These are phyloP conservation scores for Neoniphon sammara DNA, from an alignment of 2,797 vertebrate genomes.

Conservation along the genomic window DNA sequence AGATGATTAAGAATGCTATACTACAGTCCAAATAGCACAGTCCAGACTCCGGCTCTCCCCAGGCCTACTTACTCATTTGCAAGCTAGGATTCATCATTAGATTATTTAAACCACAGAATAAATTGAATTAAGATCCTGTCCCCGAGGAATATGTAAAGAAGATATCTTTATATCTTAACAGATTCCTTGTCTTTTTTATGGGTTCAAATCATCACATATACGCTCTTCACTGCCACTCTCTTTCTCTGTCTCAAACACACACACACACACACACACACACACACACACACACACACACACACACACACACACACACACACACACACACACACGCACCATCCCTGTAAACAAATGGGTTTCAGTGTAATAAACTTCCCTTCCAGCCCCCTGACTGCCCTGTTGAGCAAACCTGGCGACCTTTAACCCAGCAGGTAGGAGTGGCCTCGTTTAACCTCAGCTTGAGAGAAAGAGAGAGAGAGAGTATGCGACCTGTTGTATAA, in stretches of 20 bases:
- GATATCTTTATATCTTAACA: conserved; percentile 38
- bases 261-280: background rate
- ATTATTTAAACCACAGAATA: conserved; percentile 57
- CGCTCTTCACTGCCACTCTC: background rate
- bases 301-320: background rate
- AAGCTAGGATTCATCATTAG: conserved; percentile 45
- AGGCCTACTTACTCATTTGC: conserved; percentile 22
- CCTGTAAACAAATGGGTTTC: too few species aligned
- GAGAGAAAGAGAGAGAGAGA: too few species aligned
- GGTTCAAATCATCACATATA: conserved; percentile 29
- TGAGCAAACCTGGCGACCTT: too few species aligned
- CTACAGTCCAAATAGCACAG: background rate
- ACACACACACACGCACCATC: too few species aligned
- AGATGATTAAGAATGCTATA: conserved; percentile 29
- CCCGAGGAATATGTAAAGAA: conserved; percentile 30
- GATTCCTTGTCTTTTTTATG: conserved; percentile 33
- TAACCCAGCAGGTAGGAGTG: too few species aligned
- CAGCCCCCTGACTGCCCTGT: too few species aligned
- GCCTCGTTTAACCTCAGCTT: too few species aligned
- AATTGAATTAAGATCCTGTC: conserved; percentile 50
- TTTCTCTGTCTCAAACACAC: background rate
- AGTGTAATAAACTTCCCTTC: too few species aligned
- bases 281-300: conserved; percentile 1
- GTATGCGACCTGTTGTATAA: too few species aligned
- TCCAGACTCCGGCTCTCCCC: conserved; percentile 18